Evolutionary conservation across 2,113 vertebrate species (phyloP).

Genomic region (Corydoras maculifer): DNA sequence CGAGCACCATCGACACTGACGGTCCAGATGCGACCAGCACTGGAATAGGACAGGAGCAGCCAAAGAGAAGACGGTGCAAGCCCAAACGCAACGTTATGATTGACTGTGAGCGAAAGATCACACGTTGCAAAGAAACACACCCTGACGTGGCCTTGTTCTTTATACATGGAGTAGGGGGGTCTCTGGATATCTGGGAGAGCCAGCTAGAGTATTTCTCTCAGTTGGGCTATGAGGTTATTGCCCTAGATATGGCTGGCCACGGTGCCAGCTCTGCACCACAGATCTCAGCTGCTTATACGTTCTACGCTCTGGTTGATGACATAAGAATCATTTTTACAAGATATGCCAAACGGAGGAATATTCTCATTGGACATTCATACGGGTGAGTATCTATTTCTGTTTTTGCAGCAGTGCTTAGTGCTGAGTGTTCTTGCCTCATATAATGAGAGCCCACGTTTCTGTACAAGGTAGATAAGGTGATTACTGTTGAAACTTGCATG

Average conservation of each 20-base stretch:
- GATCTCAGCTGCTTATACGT: slow-evolving; percentile 86
- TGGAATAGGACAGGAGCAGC: background rate
- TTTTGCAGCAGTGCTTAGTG: too few relatives aligned
- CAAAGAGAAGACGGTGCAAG: slow-evolving; percentile 55
- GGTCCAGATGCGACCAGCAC: slow-evolving; percentile 46
- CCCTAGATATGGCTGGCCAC: slow-evolving; percentile 82
- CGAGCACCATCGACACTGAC: slow-evolving; percentile 68
- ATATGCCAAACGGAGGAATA: slow-evolving; percentile 83
- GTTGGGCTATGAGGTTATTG: slow-evolving; percentile 90
- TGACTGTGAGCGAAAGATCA: slow-evolving; percentile 81
- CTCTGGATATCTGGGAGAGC: slow-evolving; percentile 88
- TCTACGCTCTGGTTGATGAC: slow-evolving; percentile 91
- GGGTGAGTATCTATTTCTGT: slow-evolving; percentile 65
- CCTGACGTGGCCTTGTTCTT: slow-evolving; percentile 87
- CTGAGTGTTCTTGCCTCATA: too few relatives aligned
- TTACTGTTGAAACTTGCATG: too few relatives aligned
- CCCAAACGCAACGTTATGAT: slow-evolving; percentile 83
- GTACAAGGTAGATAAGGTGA: too few relatives aligned
- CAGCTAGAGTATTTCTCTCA: slow-evolving; percentile 88
- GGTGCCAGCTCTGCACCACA: slow-evolving; percentile 83
- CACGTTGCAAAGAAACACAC: slow-evolving; percentile 81
- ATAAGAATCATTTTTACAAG: slow-evolving; percentile 84
- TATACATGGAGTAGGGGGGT: slow-evolving; percentile 91
- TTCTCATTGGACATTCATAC: slow-evolving; percentile 89
- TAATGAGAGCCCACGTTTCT: too few relatives aligned